phyloP scores from a whole-genome alignment of 2,888 invertebrate genomes.

The Psylliodes chrysocephalus region DNA sequence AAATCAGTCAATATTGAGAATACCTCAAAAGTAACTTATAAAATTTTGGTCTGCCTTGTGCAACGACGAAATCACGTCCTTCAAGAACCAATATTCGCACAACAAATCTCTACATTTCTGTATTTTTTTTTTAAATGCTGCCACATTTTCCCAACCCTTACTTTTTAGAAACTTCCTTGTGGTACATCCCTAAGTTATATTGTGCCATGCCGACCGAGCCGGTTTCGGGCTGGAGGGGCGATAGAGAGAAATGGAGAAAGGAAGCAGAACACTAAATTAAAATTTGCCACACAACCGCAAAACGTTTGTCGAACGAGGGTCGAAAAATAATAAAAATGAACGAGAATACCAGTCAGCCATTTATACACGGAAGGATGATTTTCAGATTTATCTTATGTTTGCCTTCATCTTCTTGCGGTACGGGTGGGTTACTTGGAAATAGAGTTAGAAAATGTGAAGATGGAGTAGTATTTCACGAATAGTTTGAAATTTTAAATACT shows the following conservation, averaged over 20 bases:
- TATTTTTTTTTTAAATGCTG: no score
- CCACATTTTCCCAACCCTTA: no score
- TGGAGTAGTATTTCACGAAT: not conserved
- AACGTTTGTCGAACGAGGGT: slow-evolving; percentile 33
- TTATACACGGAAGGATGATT: slow-evolving; percentile 25
- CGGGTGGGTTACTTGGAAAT: not conserved
- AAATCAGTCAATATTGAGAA: no score
- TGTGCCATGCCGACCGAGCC: not conserved
- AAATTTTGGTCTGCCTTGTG: no score
- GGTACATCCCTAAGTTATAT: not conserved
- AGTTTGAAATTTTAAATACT: slow-evolving; percentile 5
- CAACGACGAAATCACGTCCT: no score
- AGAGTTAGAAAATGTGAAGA: not conserved
- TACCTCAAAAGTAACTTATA: no score
- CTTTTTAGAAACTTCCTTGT: not conserved
- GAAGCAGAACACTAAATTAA: slow-evolving; percentile 23
- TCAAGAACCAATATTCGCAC: no score
- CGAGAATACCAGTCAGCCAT: slow-evolving; percentile 28
- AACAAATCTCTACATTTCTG: no score
- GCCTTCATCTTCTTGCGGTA: not conserved
- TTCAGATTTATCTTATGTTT: slow-evolving; percentile 26
- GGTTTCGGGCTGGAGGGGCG: not conserved
- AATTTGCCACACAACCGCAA: slow-evolving; percentile 31
- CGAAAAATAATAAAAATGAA: slow-evolving; percentile 34
- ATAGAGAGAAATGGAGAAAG: not conserved